Base-by-base conservation (phyloP, 2,113 vertebrate species). In the Carlito syrichta region DNA sequence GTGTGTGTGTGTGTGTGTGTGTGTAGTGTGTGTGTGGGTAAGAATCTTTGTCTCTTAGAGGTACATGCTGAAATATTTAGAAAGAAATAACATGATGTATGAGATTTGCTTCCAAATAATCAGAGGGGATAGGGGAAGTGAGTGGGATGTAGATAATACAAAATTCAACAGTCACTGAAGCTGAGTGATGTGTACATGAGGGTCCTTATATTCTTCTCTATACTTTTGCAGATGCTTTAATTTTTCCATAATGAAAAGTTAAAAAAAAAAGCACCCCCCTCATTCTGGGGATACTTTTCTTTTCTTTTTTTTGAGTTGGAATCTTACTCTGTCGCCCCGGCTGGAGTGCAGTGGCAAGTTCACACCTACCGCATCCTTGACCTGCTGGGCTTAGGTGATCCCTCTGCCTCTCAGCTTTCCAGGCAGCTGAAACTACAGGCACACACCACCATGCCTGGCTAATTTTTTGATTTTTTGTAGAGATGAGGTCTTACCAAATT, bases 41-140 rank as follows among this genome's bases (percentile, higher is more conserved):
- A 48, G 16, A 60, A 48, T 43, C 30, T 32, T 89, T 78, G 23
- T 82, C 56, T 81, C 93, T 74, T 38, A 76, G 66, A 76, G 56
- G 38, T 69, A 35, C 2, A 23, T 27, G 63, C 48, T 66, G 19
- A 54, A 50, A 35, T 87, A 89, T 63, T 96, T 74, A 82, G 48
- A 74, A 71, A 96, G 68, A 90, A 84, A 92, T 54, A 71, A 16
- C 4, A 35, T 45, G 13, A 93, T 40, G 19, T 43, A n/a, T 76
- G 43, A 22, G 0, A 78, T 95, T 93, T 77, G 40, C 89, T 91
- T 73, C n/a, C 52, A 50, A 81, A 76, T 86, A 66, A 38, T 30
- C 38, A 38, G 52, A 23, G 43, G 50, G 30, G 52, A 25, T 27
- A 40, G 94, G 60, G 48, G 77, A 14, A 60, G 63, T 11, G 32